A percentile compares a stretch with the other conserved stretches of the same genome.
Conservation (phyloP, 2,113 vertebrate species). For the Spheniscus mendiculus region DNA sequence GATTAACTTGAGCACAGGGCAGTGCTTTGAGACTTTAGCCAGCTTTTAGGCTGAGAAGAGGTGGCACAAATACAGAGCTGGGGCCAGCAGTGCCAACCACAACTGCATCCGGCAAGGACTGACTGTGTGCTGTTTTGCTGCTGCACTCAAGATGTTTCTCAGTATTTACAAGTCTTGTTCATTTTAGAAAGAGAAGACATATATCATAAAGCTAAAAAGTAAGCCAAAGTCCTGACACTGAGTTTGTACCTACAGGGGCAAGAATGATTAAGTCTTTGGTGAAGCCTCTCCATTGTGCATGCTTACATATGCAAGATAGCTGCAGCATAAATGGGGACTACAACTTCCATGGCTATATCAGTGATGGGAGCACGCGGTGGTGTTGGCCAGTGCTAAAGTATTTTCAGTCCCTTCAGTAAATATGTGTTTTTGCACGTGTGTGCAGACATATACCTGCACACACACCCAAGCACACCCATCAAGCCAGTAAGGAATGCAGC, state of each 20-base stretch:
- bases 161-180: background rate
- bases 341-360: background rate
- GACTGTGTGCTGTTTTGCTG: background rate
- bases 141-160: background rate
- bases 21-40: background rate
- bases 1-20: background rate
- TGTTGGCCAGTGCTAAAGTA: background rate
- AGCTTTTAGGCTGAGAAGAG: background rate
- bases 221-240: background rate
- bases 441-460: background rate
- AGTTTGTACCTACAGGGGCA: background rate
- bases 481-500: background rate
- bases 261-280: background rate
- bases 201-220: background rate
- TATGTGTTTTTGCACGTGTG: background rate
- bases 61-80: background rate
- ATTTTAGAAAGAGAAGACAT: background rate
- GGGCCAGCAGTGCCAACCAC: background rate
- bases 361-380: background rate
- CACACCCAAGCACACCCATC: accelerated
- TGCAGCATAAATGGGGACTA: background rate
- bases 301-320: background rate
- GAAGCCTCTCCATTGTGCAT: background rate
- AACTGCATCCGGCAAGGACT: background rate
- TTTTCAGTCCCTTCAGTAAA: background rate